A percentile compares a stretch with the other conserved stretches of the same genome.
Evolutionary conservation across 2,113 vertebrate species (phyloP).

Genomic region (Rhabdomys dilectus): DNA sequence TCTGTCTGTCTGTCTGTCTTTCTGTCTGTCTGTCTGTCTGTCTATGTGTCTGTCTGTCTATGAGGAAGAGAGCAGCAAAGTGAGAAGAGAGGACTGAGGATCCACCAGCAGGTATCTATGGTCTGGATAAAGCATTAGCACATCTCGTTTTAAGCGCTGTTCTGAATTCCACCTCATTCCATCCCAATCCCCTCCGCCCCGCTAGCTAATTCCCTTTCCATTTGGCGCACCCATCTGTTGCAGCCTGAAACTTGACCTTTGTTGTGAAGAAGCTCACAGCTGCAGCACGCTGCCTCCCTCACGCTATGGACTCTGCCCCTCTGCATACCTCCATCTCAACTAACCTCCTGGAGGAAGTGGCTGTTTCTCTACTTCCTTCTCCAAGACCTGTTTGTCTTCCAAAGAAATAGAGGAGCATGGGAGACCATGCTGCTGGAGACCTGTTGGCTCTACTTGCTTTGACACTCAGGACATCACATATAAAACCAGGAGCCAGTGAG

Average conservation of each 20-base stretch:
- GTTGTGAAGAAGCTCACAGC: neutral
- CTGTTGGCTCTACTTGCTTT: neutral
- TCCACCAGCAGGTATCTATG: neutral
- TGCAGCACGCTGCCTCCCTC: neutral
- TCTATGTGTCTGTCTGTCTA: neutral
- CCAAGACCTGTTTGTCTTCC: neutral
- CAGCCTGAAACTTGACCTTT: constrained; percentile 61
- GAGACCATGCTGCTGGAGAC: neutral
- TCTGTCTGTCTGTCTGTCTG: too few relatives aligned
- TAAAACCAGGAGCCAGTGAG: too few relatives aligned
- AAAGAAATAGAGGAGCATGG: neutral
- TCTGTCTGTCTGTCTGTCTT: neutral
- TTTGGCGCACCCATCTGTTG: constrained; percentile 53
- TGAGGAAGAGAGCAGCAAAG: neutral
- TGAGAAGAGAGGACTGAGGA: neutral
- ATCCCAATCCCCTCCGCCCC: neutral
- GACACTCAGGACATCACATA: neutral
- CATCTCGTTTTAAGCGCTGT: constrained; percentile 8
- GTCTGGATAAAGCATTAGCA: neutral
- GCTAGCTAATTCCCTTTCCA: constrained; percentile 37
- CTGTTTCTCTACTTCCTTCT: neutral
- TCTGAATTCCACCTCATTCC: neutral
- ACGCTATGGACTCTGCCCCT: neutral
- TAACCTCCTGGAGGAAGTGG: neutral
- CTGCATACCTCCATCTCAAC: neutral